These are phyloP conservation scores for Penaeus vannamei DNA, from an alignment of 1,140 invertebrate species.

Conservation along the genomic window DNA sequence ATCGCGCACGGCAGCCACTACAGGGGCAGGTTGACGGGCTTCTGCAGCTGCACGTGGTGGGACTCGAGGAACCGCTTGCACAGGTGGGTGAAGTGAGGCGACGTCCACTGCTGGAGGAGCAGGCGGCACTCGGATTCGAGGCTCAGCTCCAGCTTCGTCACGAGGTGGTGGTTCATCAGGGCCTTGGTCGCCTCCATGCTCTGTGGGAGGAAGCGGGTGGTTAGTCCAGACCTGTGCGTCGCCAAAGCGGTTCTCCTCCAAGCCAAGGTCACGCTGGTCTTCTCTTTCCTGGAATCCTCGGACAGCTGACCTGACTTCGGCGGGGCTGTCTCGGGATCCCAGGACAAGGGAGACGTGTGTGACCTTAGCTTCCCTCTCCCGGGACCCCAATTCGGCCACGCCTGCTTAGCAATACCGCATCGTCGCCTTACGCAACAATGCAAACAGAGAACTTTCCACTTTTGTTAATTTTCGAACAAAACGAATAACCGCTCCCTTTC, in stretches of 20 bases:
- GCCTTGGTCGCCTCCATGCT: slow-evolving; percentile 78
- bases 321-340: no score
- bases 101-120: slow-evolving; percentile 79
- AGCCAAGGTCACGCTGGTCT: no score
- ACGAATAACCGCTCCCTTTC: no score
- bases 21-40: slow-evolving; percentile 61
- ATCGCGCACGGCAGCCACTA: neutral
- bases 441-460: no score
- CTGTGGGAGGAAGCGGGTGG: slow-evolving; percentile 71
- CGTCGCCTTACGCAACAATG: no score
- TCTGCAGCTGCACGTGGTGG: slow-evolving; percentile 61
- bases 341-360: no score
- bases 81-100: slow-evolving; percentile 73
- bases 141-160: slow-evolving; percentile 74
- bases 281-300: no score
- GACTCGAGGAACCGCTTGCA: slow-evolving; percentile 65
- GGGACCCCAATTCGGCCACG: no score
- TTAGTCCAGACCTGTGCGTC: neutral
- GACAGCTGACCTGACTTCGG: no score
- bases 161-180: slow-evolving; percentile 75
- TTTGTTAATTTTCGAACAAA: no score
- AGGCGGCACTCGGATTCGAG: slow-evolving; percentile 77
- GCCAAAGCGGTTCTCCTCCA: neutral
- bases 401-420: no score
- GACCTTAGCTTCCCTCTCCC: no score